These are phyloP conservation scores for Cerastoderma edule DNA, from an alignment of 2,888 invertebrate species.

Conservation along the genomic window DNA sequence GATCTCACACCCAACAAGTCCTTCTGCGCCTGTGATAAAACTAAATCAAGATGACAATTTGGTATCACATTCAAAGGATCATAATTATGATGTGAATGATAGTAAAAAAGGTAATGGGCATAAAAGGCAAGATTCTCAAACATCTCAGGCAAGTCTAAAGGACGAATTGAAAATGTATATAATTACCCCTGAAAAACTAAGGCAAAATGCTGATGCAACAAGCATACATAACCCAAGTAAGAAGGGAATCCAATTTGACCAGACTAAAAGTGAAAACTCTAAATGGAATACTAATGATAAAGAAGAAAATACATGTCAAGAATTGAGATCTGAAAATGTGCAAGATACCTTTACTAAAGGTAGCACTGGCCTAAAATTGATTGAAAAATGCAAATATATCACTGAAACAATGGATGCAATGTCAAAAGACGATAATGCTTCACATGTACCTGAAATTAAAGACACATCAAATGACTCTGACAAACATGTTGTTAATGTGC, in stretches of 20 bases:
- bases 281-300: background rate
- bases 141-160: constrained; percentile 27
- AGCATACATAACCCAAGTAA: background rate
- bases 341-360: too few species aligned
- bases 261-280: background rate
- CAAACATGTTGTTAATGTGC: background rate
- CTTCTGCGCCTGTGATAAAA: background rate
- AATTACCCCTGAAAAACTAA: constrained; percentile 41
- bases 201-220: background rate
- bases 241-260: background rate
- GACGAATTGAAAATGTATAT: constrained; percentile 62
- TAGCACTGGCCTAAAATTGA: too few species aligned
- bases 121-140: constrained; percentile 10
- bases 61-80: too few species aligned
- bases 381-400: too few species aligned
- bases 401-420: too few species aligned
- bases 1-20: background rate
- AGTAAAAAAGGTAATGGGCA: background rate
- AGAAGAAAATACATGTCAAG: background rate
- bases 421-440: too few species aligned
- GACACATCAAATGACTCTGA: too few species aligned
- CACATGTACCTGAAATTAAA: too few species aligned
- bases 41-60: background rate
- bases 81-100: constrained; percentile 1
- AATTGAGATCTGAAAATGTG: background rate